Evolutionary conservation across 2,113 vertebrate genomes (phyloP).

Genomic region (Bucco capensis): DNA sequence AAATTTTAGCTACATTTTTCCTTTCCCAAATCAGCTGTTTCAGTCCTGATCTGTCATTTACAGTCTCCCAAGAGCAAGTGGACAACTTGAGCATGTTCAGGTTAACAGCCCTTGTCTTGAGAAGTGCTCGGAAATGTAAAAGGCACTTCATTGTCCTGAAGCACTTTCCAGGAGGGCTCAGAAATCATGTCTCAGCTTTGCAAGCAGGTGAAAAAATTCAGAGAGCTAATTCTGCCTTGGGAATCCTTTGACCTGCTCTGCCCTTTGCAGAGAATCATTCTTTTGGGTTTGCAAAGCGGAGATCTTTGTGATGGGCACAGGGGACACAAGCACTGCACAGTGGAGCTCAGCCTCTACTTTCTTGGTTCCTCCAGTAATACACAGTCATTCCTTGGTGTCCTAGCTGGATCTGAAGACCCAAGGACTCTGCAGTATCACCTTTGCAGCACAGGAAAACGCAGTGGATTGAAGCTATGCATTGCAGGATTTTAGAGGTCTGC

Average conservation of each 20-base stretch:
- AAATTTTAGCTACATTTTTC: not conserved
- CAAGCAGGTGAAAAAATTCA: not conserved
- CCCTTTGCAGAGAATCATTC: not conserved
- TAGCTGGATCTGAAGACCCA: not conserved
- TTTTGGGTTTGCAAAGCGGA: not conserved
- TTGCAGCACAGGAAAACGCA: not conserved
- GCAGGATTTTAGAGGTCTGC: not conserved
- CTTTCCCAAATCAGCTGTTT: not conserved
- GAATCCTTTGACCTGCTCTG: not conserved
- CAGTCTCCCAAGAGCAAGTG: accelerated
- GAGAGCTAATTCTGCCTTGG: not conserved
- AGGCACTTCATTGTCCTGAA: not conserved
- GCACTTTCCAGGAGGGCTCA: not conserved
- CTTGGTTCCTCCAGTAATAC: not conserved
- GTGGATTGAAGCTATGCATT: accelerated
- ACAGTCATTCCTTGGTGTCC: not conserved
- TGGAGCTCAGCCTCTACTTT: not conserved
- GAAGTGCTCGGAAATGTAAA: not conserved
- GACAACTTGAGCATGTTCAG: not conserved
- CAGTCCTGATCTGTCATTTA: not conserved
- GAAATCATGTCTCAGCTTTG: not conserved
- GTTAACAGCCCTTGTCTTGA: not conserved
- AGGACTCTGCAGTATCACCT: not conserved
- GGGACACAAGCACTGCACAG: not conserved
- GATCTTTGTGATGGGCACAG: not conserved